Evolutionary conservation across 2,113 vertebrate genomes (phyloP).

Genomic region (Orientallactaga bullata): DNA sequence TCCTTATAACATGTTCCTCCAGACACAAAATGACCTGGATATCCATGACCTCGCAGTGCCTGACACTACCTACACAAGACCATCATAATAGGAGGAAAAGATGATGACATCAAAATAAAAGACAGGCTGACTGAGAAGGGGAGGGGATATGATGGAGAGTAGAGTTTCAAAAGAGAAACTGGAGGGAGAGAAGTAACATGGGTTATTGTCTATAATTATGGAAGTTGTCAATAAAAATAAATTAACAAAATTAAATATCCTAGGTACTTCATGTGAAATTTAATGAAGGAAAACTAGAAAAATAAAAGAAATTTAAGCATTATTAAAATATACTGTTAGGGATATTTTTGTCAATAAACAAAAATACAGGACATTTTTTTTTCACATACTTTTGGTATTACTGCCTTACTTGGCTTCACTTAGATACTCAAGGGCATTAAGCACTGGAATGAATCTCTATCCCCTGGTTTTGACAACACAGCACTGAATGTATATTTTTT

Average conservation of each 20-base stretch:
- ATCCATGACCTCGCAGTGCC: too few relatives aligned
- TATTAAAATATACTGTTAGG: neutral
- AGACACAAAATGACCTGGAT: too few relatives aligned
- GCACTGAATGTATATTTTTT: slow-evolving; percentile 64
- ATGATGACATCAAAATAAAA: too few relatives aligned
- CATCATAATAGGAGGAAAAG: too few relatives aligned
- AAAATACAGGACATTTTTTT: neutral
- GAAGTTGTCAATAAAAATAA: too few relatives aligned
- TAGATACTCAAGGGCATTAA: slow-evolving; percentile 32
- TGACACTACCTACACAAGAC: too few relatives aligned
- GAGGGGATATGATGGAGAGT: too few relatives aligned
- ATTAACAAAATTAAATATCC: neutral
- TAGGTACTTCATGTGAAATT: neutral
- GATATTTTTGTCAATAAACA: slow-evolving; percentile 11
- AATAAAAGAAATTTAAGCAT: slow-evolving; percentile 4
- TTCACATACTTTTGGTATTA: neutral
- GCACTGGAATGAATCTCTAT: slow-evolving; percentile 38
- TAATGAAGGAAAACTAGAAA: neutral
- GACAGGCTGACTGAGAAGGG: too few relatives aligned
- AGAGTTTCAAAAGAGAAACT: too few relatives aligned
- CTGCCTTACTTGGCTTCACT: slow-evolving; percentile 31
- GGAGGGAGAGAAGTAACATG: too few relatives aligned
- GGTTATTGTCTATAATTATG: too few relatives aligned
- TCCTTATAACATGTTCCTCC: too few relatives aligned
- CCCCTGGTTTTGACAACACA: slow-evolving; percentile 39